These are phyloP conservation scores for Liopterus haemorrhoidalis DNA, from an alignment of 2,888 invertebrate genomes.

Conservation along the genomic window DNA sequence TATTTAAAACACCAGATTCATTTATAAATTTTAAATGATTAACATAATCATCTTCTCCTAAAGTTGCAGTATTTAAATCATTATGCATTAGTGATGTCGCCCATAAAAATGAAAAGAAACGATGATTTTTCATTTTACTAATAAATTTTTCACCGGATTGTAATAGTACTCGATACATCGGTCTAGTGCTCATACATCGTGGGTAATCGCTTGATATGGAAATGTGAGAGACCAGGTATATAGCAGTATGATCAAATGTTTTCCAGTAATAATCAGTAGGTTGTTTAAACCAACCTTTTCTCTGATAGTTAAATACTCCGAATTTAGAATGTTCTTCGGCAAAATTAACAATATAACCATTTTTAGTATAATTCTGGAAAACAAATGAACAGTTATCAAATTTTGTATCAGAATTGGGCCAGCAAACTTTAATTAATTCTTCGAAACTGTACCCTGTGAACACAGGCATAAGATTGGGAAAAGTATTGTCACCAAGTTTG, in stretches of 20 bases:
- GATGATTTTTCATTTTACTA: no score
- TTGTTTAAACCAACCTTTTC: constrained; percentile 74
- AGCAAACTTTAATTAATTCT: constrained; percentile 57
- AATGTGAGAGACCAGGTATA: constrained; percentile 56
- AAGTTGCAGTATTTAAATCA: constrained; percentile 65
- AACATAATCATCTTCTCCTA: no score
- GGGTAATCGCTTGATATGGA: constrained; percentile 53
- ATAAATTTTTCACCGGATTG: constrained; percentile 60
- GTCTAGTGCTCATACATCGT: constrained; percentile 59
- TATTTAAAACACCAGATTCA: constrained; percentile 50
- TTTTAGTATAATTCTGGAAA: no score
- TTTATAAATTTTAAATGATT: constrained; percentile 51
- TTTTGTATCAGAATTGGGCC: constrained; percentile 47
- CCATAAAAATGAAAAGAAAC: constrained; percentile 75
- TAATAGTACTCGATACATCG: constrained; percentile 61
- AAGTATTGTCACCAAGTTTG: constrained; percentile 86
- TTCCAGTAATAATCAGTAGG: constrained; percentile 75
- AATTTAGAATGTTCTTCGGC: constrained; percentile 70
- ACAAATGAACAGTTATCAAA: no score
- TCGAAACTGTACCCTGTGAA: constrained; percentile 60
- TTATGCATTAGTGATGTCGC: constrained; percentile 73
- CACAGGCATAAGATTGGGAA: constrained; percentile 73
- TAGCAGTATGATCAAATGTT: constrained; percentile 62
- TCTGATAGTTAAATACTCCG: constrained; percentile 69
- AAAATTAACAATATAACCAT: constrained; percentile 63